These are phyloP conservation scores for Diploptera punctata DNA, from an alignment of 2,888 invertebrate species.

Conservation along the genomic window DNA sequence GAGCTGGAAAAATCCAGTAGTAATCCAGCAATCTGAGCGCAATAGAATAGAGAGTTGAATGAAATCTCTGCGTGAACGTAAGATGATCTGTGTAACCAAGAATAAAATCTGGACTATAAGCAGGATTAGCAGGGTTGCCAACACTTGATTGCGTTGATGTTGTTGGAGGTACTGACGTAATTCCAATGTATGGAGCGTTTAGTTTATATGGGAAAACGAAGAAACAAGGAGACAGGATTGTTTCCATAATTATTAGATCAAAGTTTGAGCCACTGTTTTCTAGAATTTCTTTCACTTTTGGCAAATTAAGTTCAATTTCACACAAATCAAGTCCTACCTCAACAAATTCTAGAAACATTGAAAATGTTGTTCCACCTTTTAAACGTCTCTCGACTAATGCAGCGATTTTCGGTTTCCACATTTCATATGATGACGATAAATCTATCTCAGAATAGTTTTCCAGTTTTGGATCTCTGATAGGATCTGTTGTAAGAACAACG, in stretches of 20 bases:
- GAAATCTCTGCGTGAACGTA: conserved; percentile 48
- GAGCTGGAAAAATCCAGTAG: conserved; percentile 20
- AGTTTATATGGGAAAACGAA: conserved; percentile 63
- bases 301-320: conserved; percentile 25
- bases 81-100: conserved; percentile 46
- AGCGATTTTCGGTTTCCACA: conserved; percentile 13
- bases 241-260: conserved; percentile 64
- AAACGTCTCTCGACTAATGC: neutral
- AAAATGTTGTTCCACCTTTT: neutral
- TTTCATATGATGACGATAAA: conserved; percentile 13
- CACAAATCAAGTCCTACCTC: conserved; percentile 12
- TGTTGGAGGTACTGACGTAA: conserved; percentile 50
- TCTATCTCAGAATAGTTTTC: conserved; percentile 32
- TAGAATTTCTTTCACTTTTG: neutral
- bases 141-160: conserved; percentile 48
- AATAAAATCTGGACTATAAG: conserved; percentile 50
- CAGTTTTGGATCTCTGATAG: conserved; percentile 42
- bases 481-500: conserved; percentile 57
- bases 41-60: conserved; percentile 41
- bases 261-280: conserved; percentile 51
- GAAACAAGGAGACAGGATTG: conserved; percentile 56
- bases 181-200: conserved; percentile 59
- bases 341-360: conserved; percentile 2
- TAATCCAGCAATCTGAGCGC: neutral
- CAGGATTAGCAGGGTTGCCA: conserved; percentile 51